These are phyloP conservation scores for Pandion haliaetus DNA, from an alignment of 2,113 vertebrate species.

Conservation along the genomic window DNA sequence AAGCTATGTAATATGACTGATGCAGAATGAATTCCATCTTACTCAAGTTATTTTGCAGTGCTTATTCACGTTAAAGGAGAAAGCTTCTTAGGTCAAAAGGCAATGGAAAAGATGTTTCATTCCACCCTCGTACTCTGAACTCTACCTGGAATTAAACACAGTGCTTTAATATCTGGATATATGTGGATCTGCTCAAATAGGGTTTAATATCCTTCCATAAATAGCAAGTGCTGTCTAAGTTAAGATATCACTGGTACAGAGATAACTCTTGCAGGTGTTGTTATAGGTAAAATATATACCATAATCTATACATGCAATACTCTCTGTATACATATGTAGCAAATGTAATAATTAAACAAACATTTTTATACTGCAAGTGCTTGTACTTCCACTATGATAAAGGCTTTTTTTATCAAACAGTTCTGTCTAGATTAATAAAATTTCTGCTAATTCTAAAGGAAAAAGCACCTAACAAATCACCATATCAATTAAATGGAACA, in stretches of 20 bases:
- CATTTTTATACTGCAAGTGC: background rate
- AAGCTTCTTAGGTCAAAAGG: background rate
- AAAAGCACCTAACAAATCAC: background rate
- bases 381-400: background rate
- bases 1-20: background rate
- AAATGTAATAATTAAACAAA: background rate
- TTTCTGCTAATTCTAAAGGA: background rate
- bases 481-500: background rate
- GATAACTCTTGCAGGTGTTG: background rate
- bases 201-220: background rate
- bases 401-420: background rate
- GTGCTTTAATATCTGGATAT: background rate
- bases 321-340: background rate
- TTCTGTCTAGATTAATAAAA: background rate
- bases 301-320: background rate
- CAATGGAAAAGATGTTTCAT: background rate
- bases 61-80: background rate
- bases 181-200: background rate
- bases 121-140: background rate
- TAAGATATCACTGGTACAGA: background rate
- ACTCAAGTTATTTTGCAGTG: background rate
- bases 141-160: background rate
- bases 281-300: background rate
- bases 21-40: background rate
- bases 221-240: background rate